Percentiles rank a stretch among this genome's conserved stretches.
Evolutionary conservation across 1,140 invertebrate genomes (phyloP).

Genomic region (Cheumatopsyche charites): DNA sequence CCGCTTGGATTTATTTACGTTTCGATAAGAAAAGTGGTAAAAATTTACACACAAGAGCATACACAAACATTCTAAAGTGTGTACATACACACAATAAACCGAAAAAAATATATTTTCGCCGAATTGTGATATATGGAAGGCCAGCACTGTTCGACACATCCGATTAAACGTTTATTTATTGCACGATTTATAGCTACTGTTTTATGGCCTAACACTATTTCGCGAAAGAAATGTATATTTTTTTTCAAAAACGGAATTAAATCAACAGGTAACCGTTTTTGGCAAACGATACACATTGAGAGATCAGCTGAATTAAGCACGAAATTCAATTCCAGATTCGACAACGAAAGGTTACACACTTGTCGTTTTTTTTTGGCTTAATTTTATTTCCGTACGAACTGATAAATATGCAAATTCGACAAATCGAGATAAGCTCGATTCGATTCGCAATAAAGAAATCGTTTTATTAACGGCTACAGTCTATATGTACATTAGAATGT

Average conservation of each 20-base stretch:
- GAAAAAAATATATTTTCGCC: too few species aligned
- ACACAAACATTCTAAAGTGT: too few species aligned
- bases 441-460: too few species aligned
- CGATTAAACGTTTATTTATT: constrained; percentile 19
- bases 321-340: background rate
- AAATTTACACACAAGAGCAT: constrained; percentile 6
- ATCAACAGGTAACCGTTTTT: constrained; percentile 22
- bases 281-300: background rate
- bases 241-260: constrained; percentile 17
- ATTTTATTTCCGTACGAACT: too few species aligned
- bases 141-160: background rate
- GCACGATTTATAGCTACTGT: constrained; percentile 10
- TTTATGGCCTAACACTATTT: too few species aligned
- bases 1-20: constrained; percentile 34
- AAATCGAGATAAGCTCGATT: too few species aligned
- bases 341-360: background rate
- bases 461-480: too few species aligned
- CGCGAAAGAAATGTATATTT: too few species aligned
- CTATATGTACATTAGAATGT: too few species aligned
- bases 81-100: too few species aligned
- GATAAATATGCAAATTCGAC: too few species aligned
- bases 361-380: too few species aligned
- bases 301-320: background rate
- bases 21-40: constrained; percentile 32
- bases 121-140: background rate